Percentiles rank a stretch among this genome's conserved stretches.
These are phyloP conservation scores for Hirtodrosophila confusa DNA, from an alignment of 2,888 invertebrate species.

Conservation along the genomic window DNA sequence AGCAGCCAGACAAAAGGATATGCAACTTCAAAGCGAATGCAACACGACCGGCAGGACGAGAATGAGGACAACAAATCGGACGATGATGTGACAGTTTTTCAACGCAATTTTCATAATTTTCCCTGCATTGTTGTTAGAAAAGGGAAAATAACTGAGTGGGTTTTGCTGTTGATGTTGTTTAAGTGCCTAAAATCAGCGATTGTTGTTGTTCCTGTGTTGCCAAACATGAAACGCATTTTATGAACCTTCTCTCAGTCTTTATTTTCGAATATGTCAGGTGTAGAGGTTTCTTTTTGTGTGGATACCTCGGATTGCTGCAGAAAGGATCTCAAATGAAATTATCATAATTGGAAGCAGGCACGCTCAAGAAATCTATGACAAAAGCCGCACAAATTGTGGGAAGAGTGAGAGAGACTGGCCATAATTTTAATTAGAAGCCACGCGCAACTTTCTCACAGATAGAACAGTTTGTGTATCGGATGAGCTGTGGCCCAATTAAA, in stretches of 20 bases:
- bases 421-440: conserved; percentile 51
- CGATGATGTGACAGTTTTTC: conserved; percentile 78
- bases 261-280: conserved; percentile 62
- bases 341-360: conserved; percentile 62
- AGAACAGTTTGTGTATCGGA: background rate
- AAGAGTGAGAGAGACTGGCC: conserved; percentile 17
- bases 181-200: conserved; percentile 72
- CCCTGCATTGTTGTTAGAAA: conserved; percentile 35
- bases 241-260: conserved; percentile 32
- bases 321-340: conserved; percentile 70
- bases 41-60: conserved; percentile 41
- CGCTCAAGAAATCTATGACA: conserved; percentile 38
- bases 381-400: conserved; percentile 21
- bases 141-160: conserved; percentile 11
- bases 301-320: conserved; percentile 25
- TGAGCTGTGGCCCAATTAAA: conserved; percentile 57
- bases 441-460: conserved; percentile 62
- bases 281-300: conserved; percentile 15
- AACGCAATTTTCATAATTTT: conserved; percentile 62
- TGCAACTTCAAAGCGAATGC: conserved; percentile 73
- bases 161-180: conserved; percentile 48
- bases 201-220: conserved; percentile 65
- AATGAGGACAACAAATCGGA: conserved; percentile 35
- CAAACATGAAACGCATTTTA: conserved; percentile 73
- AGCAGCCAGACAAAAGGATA: conserved; percentile 42